A percentile compares a stretch with the other conserved stretches of the same genome.
These are phyloP conservation scores for Dipodomys merriami DNA, from an alignment of 2,113 vertebrate species.

Conservation along the genomic window DNA sequence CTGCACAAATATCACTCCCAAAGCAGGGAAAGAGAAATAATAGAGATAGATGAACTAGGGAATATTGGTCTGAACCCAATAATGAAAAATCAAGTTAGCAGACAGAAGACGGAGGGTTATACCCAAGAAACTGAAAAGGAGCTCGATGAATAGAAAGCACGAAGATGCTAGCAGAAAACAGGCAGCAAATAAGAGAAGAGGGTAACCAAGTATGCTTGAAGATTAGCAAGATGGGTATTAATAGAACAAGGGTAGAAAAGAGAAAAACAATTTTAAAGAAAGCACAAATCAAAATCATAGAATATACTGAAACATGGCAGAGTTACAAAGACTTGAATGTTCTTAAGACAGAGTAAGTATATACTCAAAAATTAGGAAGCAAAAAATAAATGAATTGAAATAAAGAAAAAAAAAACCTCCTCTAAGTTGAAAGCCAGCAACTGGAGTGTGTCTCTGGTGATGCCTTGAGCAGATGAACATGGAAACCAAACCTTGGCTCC, in stretches of 20 bases:
- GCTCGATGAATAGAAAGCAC: neutral
- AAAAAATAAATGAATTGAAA: slow-evolving; percentile 24
- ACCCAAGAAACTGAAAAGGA: neutral
- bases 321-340: neutral
- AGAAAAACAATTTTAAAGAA: neutral
- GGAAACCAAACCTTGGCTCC: neutral
- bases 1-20: neutral
- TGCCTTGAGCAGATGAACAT: neutral
- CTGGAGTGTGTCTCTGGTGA: neutral
- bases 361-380: neutral
- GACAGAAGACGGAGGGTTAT: neutral
- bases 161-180: neutral
- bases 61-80: neutral
- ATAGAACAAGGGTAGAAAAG: neutral
- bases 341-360: neutral
- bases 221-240: neutral
- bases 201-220: neutral
- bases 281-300: neutral
- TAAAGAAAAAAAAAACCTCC: neutral
- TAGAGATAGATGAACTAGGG: neutral
- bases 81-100: neutral
- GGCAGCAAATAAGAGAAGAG: neutral
- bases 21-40: neutral
- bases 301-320: neutral
- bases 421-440: neutral